Evolutionary conservation across 2,113 vertebrate species (phyloP), one percentile per base, ranked within the genome.

Genomic region (Sylvilagus bachmani): DNA sequence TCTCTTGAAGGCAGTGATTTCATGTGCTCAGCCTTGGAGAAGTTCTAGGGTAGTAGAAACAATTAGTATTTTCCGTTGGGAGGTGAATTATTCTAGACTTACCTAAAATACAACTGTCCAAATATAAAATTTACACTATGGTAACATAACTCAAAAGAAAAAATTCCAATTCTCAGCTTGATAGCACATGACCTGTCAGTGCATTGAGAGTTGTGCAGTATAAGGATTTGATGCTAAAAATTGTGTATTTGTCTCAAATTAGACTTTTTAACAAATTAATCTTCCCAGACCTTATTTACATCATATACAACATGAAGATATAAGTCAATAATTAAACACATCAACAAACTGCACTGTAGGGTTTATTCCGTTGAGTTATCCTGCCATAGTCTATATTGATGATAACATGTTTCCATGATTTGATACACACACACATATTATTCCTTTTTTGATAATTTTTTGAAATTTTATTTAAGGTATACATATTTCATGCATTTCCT

Each of bases 91-190:
- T 31, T 84, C 36, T 92, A 87, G 24, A 58, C 5, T 67, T 85
- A 7, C 74, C 89, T 71, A 71, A 78, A 81, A 71, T 6, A 5
- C 5, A 87, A 24, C 55, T 55, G 2, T 95, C 70, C 36, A 97
- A 93, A 87, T 93, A 58, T n/a, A 71, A 73, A 89, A 62, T 81
- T 78, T 85, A 90, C 58, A 69, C 3, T 17, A 82, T 51, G 25
- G 44, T 17, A 49, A 55, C 24, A 51, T 83, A 19, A 78, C 22
- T 14, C 3, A 9, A 81, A 64, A 7, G 64, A 61, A 25, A 55
- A 14, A 79, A 58, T 73, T 87, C 4, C 55, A 62, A 0, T 53
- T 86, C 84, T 21, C 13, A 22, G 2, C 16, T 75, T 87, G 71
- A 84, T 14, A 33, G 14, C 81, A 6, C 16, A 14, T 53, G 38